Base-by-base conservation (phyloP, 2,888 invertebrate species). In the Thereva nobilitata region DNA sequence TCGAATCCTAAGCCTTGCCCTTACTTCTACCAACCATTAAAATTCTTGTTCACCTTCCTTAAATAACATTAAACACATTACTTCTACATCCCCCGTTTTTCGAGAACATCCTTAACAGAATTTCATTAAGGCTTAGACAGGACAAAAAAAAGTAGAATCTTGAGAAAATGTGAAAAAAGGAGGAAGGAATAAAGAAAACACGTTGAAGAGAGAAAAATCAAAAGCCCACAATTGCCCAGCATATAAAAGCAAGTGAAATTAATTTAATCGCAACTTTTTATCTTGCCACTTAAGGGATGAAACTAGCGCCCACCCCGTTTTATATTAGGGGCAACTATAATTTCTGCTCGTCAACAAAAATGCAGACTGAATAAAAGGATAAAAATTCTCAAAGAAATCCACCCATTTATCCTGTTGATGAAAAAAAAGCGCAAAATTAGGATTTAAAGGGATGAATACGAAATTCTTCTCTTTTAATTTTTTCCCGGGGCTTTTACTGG, bases 231-330 rank as follows among this genome's bases (percentile, higher is more conserved):
- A 23, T 23, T 23, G 23, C 23, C 23, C 23, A 2, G 1, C 23
- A 23, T 23, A 23, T 23, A 23, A 23, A 23, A 23, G 23, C 23
- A 23, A 23, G 23, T 23, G 23, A 23, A 23, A 67, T 64, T 67
- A 67, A 67, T 67, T 64, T 59, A 52, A 64, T 64, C 53, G 37
- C 65, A 65, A 41, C 54, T 56, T 65, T 64, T 47, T 47, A 65
- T 9, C 40, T 55, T 38, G 3, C 9, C 12, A 8, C n/a, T 54
- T n/a, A 44, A 45, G 42, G 42, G 47, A 10, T 54, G 45, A 42
- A 53, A 53, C 54, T 52, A 12, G 53, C 44, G 10, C n/a, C 41
- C 10, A 40, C 50, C 44, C 8, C 52, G 9, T 10, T 5, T 34
- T 56, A 42, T 40, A 35, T 38, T 10, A 23, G 23, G 23, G 47